Percentiles rank a stretch among this genome's conserved stretches.
Evolutionary conservation across 1,140 invertebrate species (phyloP).

Genomic region (Chelonus insularis): DNA sequence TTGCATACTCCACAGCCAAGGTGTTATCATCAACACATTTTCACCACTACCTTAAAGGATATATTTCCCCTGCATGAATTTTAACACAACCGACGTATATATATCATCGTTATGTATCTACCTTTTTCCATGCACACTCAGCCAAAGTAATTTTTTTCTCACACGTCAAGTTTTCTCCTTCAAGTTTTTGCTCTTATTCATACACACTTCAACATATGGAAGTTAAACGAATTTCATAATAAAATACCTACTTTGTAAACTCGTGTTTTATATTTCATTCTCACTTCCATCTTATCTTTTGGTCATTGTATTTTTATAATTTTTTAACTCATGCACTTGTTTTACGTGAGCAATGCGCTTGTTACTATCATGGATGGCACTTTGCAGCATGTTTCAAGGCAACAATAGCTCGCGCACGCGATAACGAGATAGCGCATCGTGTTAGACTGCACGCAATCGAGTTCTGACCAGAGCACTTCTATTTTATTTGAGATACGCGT

Average conservation of each 20-base stretch:
- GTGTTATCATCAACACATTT: constrained; percentile 19
- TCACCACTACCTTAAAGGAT: constrained; percentile 2
- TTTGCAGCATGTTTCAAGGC: constrained; percentile 12
- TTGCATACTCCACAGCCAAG: constrained; percentile 31
- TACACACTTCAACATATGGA: too few relatives aligned
- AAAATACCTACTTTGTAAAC: too few relatives aligned
- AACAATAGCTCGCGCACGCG: constrained; percentile 40
- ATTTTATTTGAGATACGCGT: not conserved
- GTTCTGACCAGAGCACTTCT: not conserved
- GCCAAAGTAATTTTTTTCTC: too few relatives aligned
- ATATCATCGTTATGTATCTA: too few relatives aligned
- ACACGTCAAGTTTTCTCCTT: too few relatives aligned
- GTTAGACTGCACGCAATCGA: constrained; percentile 41
- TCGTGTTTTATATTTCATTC: too few relatives aligned
- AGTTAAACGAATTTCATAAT: too few relatives aligned
- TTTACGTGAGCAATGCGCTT: not conserved
- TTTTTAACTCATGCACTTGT: not conserved
- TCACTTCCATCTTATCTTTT: too few relatives aligned
- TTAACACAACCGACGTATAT: not conserved
- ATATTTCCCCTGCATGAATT: too few relatives aligned
- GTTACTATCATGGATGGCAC: constrained; percentile 9
- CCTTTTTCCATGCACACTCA: too few relatives aligned
- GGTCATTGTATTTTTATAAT: not conserved
- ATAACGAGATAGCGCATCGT: constrained; percentile 50
- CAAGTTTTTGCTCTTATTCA: too few relatives aligned